Base-by-base conservation (phyloP, 1,140 invertebrate species). In the Tetraneura akinire region DNA sequence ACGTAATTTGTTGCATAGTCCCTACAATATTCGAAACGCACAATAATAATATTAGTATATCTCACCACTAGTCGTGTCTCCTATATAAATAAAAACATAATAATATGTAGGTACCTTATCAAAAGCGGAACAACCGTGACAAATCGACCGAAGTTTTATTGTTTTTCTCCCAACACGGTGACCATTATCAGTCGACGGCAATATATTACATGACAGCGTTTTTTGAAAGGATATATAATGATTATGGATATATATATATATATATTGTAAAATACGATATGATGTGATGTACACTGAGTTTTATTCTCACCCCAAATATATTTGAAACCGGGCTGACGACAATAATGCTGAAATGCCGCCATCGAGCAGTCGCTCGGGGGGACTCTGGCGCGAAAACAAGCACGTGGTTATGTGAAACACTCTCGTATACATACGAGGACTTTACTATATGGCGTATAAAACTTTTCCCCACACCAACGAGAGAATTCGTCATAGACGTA, bases 91-190 rank as follows among this genome's bases (percentile, higher is more conserved):
- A n/a, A 37, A 4, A 37, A 37, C 32, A 37, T 37, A 4, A 37
- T 62, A 32, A 8, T 37, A 1, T 37, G 26, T 37, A 18, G 29
- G n/a, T 18, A 18, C 8, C 32, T 37, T 18, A 21, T 37, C 14
- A 0, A 0, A 10, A 11, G 37, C 45, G 66, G 21, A 68, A 68
- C 66, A 47, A 23, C 66, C 42, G 9, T 26, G 37, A 68, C 66
- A 68, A 68, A 68, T 68, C 66, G 21, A 68, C 37, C 42, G 21
- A 68, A 68, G 66, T 68, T 68, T 68, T 68, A 68, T 68, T 47
- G 66, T 68, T 68, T 68, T 68, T 45, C 37, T 45, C 13, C 64
- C 37, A 16, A 45, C 42, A 23, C 37, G 64, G n/a, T n/a, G 62
- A 66, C 37, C 42, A 47, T 68, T 47, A 47, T 4, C 64, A 14